Evolutionary conservation across 2,797 vertebrate genomes (phyloP), one percentile per base, ranked within the genome.

Genomic region (Brachymystax lenok): DNA sequence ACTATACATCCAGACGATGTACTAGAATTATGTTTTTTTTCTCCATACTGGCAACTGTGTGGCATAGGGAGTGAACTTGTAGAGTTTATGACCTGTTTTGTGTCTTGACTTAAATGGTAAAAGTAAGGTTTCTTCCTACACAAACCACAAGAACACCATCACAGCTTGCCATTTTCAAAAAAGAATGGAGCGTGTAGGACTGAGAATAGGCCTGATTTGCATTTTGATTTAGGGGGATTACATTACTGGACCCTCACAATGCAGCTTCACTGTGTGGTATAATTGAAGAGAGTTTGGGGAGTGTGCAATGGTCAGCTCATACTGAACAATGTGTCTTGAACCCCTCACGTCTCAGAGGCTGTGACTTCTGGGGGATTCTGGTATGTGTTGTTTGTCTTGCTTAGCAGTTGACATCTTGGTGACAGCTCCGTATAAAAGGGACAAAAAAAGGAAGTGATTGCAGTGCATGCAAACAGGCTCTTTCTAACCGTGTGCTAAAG

Each of bases 401-500:
- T 79, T 21, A 19, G 52, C 7, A 52, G 28, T n/a, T 69, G 52
- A 74, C 54, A 50, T 74, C 67, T 69, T 12, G 19, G 69, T 66
- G 70, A 79, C 80, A 50, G 75, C 72, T 81, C 71, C 59, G 50
- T 66, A 76, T 69, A 73, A 63, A 56, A 52, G 5, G 28, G 17
- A 64, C 27, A 74, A 54, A 74, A 74, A 79, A 77, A 33, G 46
- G 63, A 73, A 73, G 59, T 50, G 74, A 77, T 73, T 74, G 35
- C 76, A 69, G 73, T 52, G 74, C 76, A 78, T 52, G 74, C 76
- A 76, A 73, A 76, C 77, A 79, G 27, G 30, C 50, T 79, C 40
- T 71, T 74, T 80, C 63, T 73, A 33, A 67, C 40, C 51, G 10
- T 68, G 61, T 66, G 63, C 73, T 27, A 24, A 73, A 70, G 73